These are phyloP conservation scores for Peromyscus eremicus DNA, from an alignment of 2,797 vertebrate genomes.

Conservation along the genomic window DNA sequence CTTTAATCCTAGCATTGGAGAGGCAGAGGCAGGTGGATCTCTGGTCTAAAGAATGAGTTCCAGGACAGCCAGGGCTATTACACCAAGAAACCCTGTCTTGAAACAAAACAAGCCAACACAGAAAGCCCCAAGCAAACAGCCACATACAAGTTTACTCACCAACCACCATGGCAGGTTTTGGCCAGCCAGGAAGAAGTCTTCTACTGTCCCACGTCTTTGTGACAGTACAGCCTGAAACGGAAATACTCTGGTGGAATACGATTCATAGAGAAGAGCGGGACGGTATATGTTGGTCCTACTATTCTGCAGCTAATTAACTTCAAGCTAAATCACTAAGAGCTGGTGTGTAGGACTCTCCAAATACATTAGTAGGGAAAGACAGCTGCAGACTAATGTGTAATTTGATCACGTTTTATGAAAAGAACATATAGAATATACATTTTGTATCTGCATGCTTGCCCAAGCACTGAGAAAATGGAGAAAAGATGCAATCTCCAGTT, in stretches of 20 bases:
- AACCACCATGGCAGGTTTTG: slow-evolving; percentile 51
- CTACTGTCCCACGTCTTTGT: background rate
- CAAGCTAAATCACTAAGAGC: background rate
- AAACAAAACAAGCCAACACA: background rate
- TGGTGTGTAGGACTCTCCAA: background rate
- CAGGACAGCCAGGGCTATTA: background rate
- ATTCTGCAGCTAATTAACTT: background rate
- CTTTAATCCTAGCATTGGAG: background rate
- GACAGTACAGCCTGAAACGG: background rate
- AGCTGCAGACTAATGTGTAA: background rate
- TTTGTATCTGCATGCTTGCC: background rate
- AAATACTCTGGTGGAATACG: background rate
- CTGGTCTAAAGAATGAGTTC: background rate
- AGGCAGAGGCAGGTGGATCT: background rate
- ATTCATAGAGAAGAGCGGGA: background rate
- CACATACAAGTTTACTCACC: slow-evolving; percentile 27
- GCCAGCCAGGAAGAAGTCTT: slow-evolving; percentile 77
- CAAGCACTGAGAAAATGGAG: background rate
- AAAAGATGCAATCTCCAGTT: background rate
- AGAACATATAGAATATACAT: background rate
- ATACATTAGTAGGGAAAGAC: background rate
- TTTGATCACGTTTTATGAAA: background rate
- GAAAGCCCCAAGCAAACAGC: background rate
- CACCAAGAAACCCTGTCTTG: background rate
- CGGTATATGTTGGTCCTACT: no score